A percentile compares a stretch with the other conserved stretches of the same genome.
These are phyloP conservation scores for Frankliniella fusca DNA, from an alignment of 2,888 invertebrate genomes.

Conservation along the genomic window DNA sequence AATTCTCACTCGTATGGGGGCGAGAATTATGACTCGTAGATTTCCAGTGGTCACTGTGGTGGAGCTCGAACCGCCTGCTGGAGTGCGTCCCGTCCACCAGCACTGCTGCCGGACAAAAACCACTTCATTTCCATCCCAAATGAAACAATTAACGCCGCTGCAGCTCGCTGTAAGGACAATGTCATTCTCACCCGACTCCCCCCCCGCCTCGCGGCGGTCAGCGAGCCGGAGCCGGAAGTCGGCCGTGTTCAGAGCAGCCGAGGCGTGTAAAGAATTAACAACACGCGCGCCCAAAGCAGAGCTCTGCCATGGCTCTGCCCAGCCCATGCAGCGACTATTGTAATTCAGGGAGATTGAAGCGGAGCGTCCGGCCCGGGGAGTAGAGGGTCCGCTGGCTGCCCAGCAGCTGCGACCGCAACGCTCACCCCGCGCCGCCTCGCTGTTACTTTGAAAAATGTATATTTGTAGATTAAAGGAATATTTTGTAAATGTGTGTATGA, in stretches of 20 bases:
- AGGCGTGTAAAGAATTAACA: slow-evolving; percentile 19
- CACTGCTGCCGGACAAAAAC: neutral
- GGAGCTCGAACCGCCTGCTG: neutral
- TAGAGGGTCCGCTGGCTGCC: neutral
- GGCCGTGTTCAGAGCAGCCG: neutral
- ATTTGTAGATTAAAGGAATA: too few relatives aligned
- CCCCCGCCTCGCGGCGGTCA: neutral
- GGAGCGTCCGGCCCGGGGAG: neutral
- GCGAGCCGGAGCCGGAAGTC: neutral
- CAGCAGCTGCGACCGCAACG: neutral
- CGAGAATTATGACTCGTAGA: too few relatives aligned
- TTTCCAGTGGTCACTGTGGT: too few relatives aligned
- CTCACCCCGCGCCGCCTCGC: too few relatives aligned
- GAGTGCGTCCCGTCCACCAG: neutral
- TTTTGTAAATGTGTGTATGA: too few relatives aligned
- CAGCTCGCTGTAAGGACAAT: slow-evolving; percentile 13
- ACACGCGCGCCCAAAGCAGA: neutral
- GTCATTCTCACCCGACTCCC: neutral
- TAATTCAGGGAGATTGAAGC: too few relatives aligned
- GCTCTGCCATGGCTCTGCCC: neutral
- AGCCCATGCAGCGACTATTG: too few relatives aligned
- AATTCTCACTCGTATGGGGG: too few relatives aligned
- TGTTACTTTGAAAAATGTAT: too few relatives aligned
- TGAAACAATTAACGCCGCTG: slow-evolving; percentile 19
- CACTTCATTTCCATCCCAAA: slow-evolving; percentile 22